Evolutionary conservation across 2,113 vertebrate species (phyloP), one percentile per base, ranked within the genome.

Genomic region (Pyxicephalus adspersus): DNA sequence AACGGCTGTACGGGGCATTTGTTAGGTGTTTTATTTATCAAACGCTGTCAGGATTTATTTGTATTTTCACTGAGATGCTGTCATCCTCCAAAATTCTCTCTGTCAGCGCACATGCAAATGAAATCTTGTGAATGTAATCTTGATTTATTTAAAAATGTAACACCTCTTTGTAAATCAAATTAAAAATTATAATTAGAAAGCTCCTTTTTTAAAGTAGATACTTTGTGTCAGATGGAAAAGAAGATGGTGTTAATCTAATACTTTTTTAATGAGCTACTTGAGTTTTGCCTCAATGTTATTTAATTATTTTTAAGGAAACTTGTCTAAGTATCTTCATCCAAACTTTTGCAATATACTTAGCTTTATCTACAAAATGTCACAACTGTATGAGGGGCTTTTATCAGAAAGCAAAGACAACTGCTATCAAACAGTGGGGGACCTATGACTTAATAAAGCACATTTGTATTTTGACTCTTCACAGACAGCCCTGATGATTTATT

Each of bases 221-320:
- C 84, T 89, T 87, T 85, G 88, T 86, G 87, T 84, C 83, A 84
- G 84, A 84, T 22, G 51, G 52, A 52, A 72, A 82, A 68, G 25
- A 86, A 84, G 83, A 34, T 0, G 1, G 0, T 86, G 84, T 88
- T 87, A 86, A 88, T 87, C 83, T 88, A 88, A 89, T 84, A 88
- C 83, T 66, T 88, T 85, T 29, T 89, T 88, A 89, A 88, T 88
- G 86, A 88, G 81, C 86, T 38, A 80, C 83, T 86, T 85, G 84
- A 81, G 81, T 80, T 83, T 88, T 76, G 25, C 51, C 13, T n/a
- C 3, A 11, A 45, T 45, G 0, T 45, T 45, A 13, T 45, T 45
- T 15, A 13, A 13, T 38, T 38, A 38, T 58, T 60, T 25, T 26
- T 15, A 18, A 9, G 11, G 50, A 55, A 20, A 72, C 19, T 11